phyloP scores from a whole-genome alignment of 2,888 invertebrate species.

The Brachylomia viminalis region DNA sequence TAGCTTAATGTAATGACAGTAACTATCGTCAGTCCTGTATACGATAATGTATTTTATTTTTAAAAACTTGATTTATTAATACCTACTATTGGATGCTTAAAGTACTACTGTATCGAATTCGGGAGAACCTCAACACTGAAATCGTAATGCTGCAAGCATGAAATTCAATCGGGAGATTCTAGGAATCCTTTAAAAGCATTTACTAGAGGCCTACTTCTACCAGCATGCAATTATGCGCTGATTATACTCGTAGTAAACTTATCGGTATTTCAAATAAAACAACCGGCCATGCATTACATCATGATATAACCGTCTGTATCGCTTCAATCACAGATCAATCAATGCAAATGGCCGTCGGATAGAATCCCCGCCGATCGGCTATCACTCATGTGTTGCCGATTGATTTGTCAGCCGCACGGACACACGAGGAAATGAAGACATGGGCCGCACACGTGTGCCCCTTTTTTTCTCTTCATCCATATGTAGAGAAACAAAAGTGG shows the following conservation, averaged over 20 bases:
- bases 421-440: slow-evolving; percentile 36
- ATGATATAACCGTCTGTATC: slow-evolving; percentile 22
- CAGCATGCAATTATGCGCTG: not conserved
- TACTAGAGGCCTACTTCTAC: not conserved
- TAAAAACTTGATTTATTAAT: too few species aligned
- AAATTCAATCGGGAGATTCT: too few species aligned
- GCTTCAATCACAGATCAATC: slow-evolving; percentile 50
- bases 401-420: slow-evolving; percentile 56
- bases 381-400: slow-evolving; percentile 51
- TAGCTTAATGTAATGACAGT: too few species aligned
- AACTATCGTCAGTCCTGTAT: not conserved
- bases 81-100: too few species aligned
- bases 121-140: not conserved
- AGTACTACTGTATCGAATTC: too few species aligned
- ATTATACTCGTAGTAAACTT: not conserved
- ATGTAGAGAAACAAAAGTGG: slow-evolving; percentile 21
- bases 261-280: slow-evolving; percentile 8
- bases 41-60: too few species aligned
- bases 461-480: too few species aligned
- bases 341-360: slow-evolving; percentile 46
- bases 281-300: not conserved
- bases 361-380: slow-evolving; percentile 30
- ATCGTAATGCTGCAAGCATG: too few species aligned
- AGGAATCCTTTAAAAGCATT: too few species aligned
- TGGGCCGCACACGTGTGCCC: slow-evolving; percentile 6